These are phyloP conservation scores for Apistogramma diplotaenia DNA, from an alignment of 2,113 vertebrate species.

Conservation along the genomic window DNA sequence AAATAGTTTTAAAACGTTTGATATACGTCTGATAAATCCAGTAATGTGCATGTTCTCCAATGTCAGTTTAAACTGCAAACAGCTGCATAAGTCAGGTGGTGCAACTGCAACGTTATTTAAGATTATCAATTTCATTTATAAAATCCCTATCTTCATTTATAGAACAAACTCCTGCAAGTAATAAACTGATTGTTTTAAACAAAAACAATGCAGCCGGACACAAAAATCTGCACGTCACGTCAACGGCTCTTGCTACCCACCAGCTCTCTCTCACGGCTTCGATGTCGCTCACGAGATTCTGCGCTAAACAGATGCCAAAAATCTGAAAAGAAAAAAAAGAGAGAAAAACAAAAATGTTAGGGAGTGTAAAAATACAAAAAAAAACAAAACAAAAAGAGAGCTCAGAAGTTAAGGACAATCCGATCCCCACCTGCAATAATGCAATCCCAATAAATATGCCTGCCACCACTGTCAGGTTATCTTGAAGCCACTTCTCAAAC, in stretches of 20 bases:
- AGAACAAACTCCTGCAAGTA: not conserved
- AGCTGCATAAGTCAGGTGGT: too few species aligned
- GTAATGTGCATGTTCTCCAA: not conserved
- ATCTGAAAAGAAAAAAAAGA: slow-evolving; percentile 79
- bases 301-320: slow-evolving; percentile 97
- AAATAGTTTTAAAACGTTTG: not conserved
- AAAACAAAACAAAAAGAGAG: not conserved
- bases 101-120: too few species aligned
- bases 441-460: slow-evolving; percentile 99
- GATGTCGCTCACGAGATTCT: slow-evolving; percentile 98
- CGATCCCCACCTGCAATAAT: slow-evolving; percentile 85
- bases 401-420: not conserved
- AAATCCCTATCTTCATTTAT: not conserved
- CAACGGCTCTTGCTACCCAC: slow-evolving; percentile 71
- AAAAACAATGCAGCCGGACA: not conserved
- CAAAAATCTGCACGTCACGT: not conserved
- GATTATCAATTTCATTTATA: too few species aligned
- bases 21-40: too few species aligned
- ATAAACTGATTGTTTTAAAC: not conserved
- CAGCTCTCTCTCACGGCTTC: slow-evolving; percentile 97
- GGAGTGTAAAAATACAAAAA: not conserved
- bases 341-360: not conserved
- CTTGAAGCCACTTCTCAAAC: slow-evolving; percentile 99
- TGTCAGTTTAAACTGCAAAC: too few species aligned
- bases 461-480: slow-evolving; percentile 97